Evolutionary conservation across 2,113 vertebrate genomes (phyloP).

Genomic region (Ramphastos sulfuratus): DNA sequence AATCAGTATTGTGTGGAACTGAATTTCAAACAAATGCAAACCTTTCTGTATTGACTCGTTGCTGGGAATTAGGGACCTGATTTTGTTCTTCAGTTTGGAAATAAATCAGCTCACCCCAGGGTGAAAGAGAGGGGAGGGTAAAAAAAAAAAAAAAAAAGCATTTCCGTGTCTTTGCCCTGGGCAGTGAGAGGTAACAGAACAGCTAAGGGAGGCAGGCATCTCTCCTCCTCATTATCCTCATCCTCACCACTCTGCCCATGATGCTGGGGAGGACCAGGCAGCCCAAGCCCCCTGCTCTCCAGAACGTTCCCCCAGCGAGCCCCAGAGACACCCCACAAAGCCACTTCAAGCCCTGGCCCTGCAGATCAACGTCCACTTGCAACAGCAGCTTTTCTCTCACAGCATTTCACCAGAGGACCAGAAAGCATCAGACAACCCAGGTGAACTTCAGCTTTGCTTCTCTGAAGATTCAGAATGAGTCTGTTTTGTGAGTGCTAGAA

Average conservation of each 20-base stretch:
- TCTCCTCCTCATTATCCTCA: not conserved
- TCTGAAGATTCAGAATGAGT: not conserved
- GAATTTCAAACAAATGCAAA: constrained; percentile 39
- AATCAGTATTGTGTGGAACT: not conserved
- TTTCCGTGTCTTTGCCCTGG: not conserved
- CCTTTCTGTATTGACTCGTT: not conserved
- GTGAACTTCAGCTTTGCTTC: not conserved
- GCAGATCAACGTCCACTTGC: not conserved
- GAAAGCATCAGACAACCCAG: not conserved
- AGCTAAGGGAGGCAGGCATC: not conserved
- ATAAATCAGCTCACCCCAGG: not conserved
- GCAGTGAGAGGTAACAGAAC: not conserved
- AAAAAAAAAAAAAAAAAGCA: too few relatives aligned
- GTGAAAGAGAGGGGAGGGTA: not conserved
- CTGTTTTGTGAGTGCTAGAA: not conserved
- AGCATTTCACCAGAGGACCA: not conserved
- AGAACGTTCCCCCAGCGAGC: accelerated
- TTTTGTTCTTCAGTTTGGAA: constrained; percentile 19
- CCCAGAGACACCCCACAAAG: not conserved
- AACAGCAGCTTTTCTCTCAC: not conserved
- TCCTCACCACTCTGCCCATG: not conserved
- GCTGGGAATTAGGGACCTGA: not conserved
- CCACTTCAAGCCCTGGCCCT: not conserved
- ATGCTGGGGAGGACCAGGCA: not conserved
- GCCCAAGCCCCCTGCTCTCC: not conserved